Base-by-base conservation (phyloP, 1,140 invertebrate genomes). In the Planococcus citri region DNA sequence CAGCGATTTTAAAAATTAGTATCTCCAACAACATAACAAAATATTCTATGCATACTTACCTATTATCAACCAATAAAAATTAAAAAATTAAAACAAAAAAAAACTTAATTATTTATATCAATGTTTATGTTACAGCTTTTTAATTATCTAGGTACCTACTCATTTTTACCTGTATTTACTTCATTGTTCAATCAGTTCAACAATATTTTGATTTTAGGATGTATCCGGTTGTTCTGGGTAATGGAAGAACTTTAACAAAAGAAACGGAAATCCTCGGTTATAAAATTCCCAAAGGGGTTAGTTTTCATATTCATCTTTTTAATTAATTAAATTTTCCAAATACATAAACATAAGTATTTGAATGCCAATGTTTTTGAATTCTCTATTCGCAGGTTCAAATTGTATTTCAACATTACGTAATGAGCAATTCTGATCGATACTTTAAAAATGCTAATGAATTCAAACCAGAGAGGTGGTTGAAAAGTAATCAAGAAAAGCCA, bases 161-260 rank as follows among this genome's bases (percentile, higher is more conserved):
- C n/a, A n/a, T n/a, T n/a, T n/a, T n/a, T n/a, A n/a, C n/a, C n/a
- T n/a, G n/a, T n/a, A n/a, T n/a, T n/a, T n/a, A n/a, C n/a, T 17
- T 17, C 22, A 64, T 22, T 64, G 61, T 17, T 1, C 3, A 6
- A 60, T 22, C 4, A 24, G 9, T 9, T 67, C 20, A 9, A 9
- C 1, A 38, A 14, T 21, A 72, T 21, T 61, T 57, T 68, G 10
- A 41, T n/a, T 17, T 69, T 70, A 77, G 90, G 77, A 85, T 95
- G 80, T 90, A 88, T 77, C 91, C 92, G 10, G 91, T 94, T 14
- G 91, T 93, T 25, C 86, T 94, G 73, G 91, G 91, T 60, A 91
- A 94, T 76, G 88, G 89, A 17, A 82, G 93, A 72, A 87, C 87
- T 73, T 82, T 91, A 71, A 87, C 89, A 73, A 84, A 86, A 68